Evolutionary conservation across 2,797 vertebrate genomes (phyloP), one percentile per base, ranked within the genome.

Genomic region (Silurus aristotelis): DNA sequence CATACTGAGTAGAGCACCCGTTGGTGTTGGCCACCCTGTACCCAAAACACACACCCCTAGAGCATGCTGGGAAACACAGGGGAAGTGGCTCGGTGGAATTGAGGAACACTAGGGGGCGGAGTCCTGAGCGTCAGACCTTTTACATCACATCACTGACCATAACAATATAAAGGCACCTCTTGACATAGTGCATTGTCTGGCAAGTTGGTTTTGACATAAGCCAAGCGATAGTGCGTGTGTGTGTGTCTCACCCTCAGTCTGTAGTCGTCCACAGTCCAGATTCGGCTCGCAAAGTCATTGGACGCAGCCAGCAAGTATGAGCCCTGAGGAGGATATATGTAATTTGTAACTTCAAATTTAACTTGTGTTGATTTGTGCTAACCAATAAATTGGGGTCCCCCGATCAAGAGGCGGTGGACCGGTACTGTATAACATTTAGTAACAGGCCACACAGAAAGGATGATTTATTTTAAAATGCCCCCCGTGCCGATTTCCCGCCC

Each of bases 261-360:
- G 93, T 94, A 96, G 92, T 99, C 98, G 15, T 99, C 98, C 2
- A 99, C 96, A 0, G 97, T 99, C 98, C 98, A 99, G 90, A 99
- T 99, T 80, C 98, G 95, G 91, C 98, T 99, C 73, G 98, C 98
- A 85, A 99, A 99, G 92, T 99, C 98, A 84, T 99, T 99, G 20
- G 98, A 99, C 66, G 98, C 96, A 6, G 98, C 98, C 86, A 99
- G 93, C 87, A 99, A 94, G 91, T 96, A 98, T 2, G 97, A 96
- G 14, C 97, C 98, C 98, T 99, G 89, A 0, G 63, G 15, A 67
- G 14, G 13, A 77, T 7, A 52, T 52, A 1, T 52, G 48, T 52
- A 7, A 7, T 52, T 52, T 10, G 6, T 52, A 52, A 52, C 10
- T 38, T 38, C 38, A 38, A 38, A 5, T 38, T 38, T 38, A 4